These are phyloP conservation scores for Epizoanthus illoricatus DNA, from an alignment of 92 coral and sea anemone species.

Conservation along the genomic window DNA sequence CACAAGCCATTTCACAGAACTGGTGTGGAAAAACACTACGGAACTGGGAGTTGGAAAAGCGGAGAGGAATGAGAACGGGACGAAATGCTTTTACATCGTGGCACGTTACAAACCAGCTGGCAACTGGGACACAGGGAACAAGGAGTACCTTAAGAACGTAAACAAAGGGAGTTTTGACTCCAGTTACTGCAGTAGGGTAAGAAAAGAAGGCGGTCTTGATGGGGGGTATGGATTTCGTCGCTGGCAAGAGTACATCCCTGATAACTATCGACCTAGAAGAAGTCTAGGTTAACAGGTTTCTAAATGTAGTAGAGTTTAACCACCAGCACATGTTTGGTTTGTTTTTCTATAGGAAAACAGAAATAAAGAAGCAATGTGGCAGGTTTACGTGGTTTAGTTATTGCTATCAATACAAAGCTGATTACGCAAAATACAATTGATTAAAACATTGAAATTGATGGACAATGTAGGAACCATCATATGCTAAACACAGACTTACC, in stretches of 20 bases:
- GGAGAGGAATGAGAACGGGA: constrained; percentile 54
- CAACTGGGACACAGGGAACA: constrained; percentile 56
- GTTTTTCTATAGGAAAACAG: too few relatives aligned
- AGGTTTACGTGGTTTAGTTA: too few relatives aligned
- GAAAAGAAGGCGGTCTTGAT: constrained; percentile 62
- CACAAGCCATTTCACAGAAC: constrained; percentile 74
- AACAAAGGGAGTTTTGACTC: constrained; percentile 66
- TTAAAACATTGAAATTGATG: too few relatives aligned
- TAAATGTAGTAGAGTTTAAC: too few relatives aligned
- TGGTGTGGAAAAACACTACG: constrained; percentile 81
- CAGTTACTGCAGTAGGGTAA: constrained; percentile 58
- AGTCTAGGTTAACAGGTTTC: neutral
- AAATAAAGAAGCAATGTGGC: too few relatives aligned
- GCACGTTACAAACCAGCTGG: constrained; percentile 87
- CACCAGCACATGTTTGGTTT: too few relatives aligned
- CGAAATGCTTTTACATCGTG: constrained; percentile 72
- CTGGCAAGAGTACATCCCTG: constrained; percentile 6
- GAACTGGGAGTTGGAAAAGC: constrained; percentile 86
- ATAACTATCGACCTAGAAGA: neutral
- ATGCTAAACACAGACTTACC: too few relatives aligned
- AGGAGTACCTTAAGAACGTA: constrained; percentile 60
- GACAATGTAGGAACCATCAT: too few relatives aligned
- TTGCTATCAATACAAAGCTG: too few relatives aligned
- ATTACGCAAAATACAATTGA: too few relatives aligned
- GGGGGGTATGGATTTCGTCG: constrained; percentile 75